Conservation (phyloP, 2,888 invertebrate genomes). For the Alloplasta piceator region DNA sequence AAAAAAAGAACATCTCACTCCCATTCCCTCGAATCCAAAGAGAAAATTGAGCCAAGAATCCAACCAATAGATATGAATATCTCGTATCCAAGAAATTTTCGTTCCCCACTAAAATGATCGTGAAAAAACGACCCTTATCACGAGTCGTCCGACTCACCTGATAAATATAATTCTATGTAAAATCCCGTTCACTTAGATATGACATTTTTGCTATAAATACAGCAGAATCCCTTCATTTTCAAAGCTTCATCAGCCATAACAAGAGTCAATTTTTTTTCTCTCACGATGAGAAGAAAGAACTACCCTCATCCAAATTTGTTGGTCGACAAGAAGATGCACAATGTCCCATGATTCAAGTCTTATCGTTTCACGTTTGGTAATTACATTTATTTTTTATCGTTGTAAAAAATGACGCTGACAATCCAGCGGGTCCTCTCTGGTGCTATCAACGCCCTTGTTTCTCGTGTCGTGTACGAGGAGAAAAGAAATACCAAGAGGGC, state of each 20-base stretch:
- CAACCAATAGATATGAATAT: conserved; percentile 19
- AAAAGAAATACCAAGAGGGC: conserved; percentile 48
- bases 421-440: conserved; percentile 66
- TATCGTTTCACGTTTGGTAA: conserved; percentile 76
- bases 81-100: background rate
- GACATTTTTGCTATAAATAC: too few relatives aligned
- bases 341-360: conserved; percentile 71
- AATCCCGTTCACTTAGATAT: too few relatives aligned
- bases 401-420: conserved; percentile 77
- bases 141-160: conserved; percentile 2
- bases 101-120: background rate
- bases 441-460: conserved; percentile 69
- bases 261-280: too few relatives aligned
- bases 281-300: too few relatives aligned
- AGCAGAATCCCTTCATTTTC: too few relatives aligned
- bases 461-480: conserved; percentile 18
- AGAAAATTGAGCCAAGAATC: conserved; percentile 31
- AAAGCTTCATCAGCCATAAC: too few relatives aligned
- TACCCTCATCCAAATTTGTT: too few relatives aligned
- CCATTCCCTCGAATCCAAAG: background rate
- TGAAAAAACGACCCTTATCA: background rate
- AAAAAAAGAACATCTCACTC: conserved; percentile 45
- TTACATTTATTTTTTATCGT: conserved; percentile 80
- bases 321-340: too few relatives aligned
- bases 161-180: too few relatives aligned